Base-by-base conservation (phyloP, 2,888 invertebrate species). In the Gnatocerus cornutus region DNA sequence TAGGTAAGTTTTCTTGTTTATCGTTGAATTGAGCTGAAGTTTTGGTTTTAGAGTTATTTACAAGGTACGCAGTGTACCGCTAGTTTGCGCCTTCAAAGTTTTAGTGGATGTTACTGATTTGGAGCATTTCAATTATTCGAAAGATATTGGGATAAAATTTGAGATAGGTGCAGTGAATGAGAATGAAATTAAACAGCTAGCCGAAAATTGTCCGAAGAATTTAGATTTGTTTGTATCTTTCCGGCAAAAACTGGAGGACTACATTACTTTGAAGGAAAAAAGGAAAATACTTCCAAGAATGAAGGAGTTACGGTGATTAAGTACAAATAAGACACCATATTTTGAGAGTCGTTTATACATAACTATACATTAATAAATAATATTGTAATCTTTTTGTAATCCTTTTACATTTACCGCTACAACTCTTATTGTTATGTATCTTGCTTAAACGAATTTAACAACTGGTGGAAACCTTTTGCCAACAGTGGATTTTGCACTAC, bases 331-430 rank as follows among this genome's bases (percentile, higher is more conserved):
- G n/a, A n/a, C n/a, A n/a, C n/a, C n/a, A n/a, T n/a, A n/a, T 41
- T 6, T 12, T 41, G 10, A 41, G n/a, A 12, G 7, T 41, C 41
- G 6, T 55, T 12, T 53, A 53, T 37, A 37, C 16, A 39, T 55
- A 55, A 41, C 30, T 58, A 58, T 53, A 58, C 43, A 43, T 41
- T 58, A 39, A 56, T 41, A 56, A 56, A 56, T 56, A 56, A n/a
- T n/a, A n/a, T n/a, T n/a, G n/a, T n/a, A 56, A 56, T 41, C 33
- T 21, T 7, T 41, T 58, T 29, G 41, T 45, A 53, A 58, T 61
- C 33, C 13, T 33, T 45, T 61, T 29, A 61, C 61, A 61, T 61
- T 59, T 27, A 46, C 10, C 14, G 21, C 46, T 61, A 61, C 45
- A 59, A 48, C 39, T 43, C 29, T 6, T 58, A 58, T 45, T 56